Evolutionary conservation across 2,113 vertebrate species (phyloP).

Genomic region (Haemorhous mexicanus): DNA sequence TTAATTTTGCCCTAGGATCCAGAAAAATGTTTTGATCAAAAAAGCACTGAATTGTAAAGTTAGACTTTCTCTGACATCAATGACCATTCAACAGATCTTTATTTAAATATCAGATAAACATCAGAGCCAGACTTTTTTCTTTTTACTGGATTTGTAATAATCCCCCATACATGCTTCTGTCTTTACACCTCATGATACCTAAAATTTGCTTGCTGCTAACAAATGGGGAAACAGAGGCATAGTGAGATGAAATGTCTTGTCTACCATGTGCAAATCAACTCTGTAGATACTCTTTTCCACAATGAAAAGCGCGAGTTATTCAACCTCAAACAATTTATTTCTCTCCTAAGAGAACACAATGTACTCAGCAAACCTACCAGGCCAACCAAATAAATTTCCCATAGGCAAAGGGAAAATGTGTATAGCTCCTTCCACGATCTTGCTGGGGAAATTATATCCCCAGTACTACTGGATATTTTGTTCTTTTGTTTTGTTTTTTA

Average conservation of each 20-base stretch:
- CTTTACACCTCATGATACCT: neutral
- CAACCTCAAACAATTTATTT: neutral
- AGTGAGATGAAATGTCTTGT: neutral
- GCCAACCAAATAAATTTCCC: constrained; percentile 3
- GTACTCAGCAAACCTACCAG: neutral
- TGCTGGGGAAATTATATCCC: neutral
- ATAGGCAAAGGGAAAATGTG: neutral
- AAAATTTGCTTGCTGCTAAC: neutral
- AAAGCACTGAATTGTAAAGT: neutral
- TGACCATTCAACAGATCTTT: neutral
- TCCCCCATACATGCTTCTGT: neutral
- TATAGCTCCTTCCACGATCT: neutral
- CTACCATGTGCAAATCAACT: neutral
- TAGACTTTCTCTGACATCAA: neutral
- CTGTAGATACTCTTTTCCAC: neutral
- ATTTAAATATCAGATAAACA: neutral
- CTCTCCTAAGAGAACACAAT: neutral
- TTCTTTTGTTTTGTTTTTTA: neutral
- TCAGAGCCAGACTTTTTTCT: neutral
- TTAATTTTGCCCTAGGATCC: neutral
- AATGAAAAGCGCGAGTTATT: neutral
- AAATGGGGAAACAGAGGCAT: neutral
- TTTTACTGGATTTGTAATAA: neutral
- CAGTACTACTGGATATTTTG: neutral
- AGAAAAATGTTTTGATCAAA: neutral